A percentile compares a stretch with the other conserved stretches of the same genome.
Evolutionary conservation across 2,113 vertebrate species (phyloP).

Genomic region (Ptychochromis oligacanthus): DNA sequence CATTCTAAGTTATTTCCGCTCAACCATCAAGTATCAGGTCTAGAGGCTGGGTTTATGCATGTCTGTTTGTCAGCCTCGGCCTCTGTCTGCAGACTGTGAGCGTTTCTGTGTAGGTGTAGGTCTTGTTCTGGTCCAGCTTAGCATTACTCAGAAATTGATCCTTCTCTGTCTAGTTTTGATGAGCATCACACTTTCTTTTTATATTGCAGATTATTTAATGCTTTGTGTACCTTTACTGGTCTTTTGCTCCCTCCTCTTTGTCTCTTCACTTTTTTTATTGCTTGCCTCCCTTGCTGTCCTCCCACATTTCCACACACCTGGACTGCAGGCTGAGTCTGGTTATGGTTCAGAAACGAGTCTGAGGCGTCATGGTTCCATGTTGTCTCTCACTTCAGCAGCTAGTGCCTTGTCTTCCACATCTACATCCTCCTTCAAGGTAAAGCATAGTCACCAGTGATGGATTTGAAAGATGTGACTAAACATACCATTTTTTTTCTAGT

Average conservation of each 20-base stretch:
- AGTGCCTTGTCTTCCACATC: constrained; percentile 96
- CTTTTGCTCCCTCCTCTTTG: neutral
- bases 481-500: neutral
- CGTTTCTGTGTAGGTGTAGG: constrained; percentile 27
- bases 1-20: neutral
- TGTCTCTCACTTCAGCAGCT: constrained; percentile 95
- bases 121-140: constrained; percentile 19
- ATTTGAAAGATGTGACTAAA: neutral
- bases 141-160: constrained; percentile 38
- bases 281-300: neutral
- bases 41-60: neutral
- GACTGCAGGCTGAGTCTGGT: constrained; percentile 87
- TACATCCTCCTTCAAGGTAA: constrained; percentile 97
- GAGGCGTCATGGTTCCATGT: constrained; percentile 96
- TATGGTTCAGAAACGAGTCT: constrained; percentile 97
- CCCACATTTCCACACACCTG: neutral
- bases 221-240: constrained; percentile 11
- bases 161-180: neutral
- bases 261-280: neutral
- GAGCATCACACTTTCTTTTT: constrained; percentile 3
- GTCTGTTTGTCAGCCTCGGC: neutral
- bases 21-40: neutral
- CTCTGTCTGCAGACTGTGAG: neutral
- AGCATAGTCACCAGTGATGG: neutral
- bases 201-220: neutral